A percentile compares a stretch with the other conserved stretches of the same genome.
Evolutionary conservation across 2,888 invertebrate species (phyloP).

Genomic region (Sphaerophoria rueppellii): DNA sequence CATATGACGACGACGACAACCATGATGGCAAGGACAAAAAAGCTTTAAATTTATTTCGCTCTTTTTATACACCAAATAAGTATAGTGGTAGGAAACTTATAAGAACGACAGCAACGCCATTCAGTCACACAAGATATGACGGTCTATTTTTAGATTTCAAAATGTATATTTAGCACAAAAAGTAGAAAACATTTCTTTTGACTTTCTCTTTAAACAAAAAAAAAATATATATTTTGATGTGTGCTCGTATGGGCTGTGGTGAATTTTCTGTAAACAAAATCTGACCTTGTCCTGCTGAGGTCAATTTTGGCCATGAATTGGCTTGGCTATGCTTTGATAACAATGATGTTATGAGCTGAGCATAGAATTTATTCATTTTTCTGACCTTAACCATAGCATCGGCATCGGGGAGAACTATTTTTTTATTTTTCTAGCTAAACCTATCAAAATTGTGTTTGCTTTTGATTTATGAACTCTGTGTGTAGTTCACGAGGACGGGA

Average conservation of each 20-base stretch:
- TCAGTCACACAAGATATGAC: not conserved
- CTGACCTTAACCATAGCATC: constrained; percentile 39
- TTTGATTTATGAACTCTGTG: constrained; percentile 51
- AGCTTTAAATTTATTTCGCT: constrained; percentile 27
- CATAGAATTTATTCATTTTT: not conserved
- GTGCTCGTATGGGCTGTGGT: constrained; percentile 3
- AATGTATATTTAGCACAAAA: constrained; percentile 57
- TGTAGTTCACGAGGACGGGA: not conserved
- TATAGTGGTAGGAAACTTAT: not conserved
- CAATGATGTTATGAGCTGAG: constrained; percentile 8
- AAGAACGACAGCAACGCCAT: too few relatives aligned
- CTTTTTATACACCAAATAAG: not conserved
- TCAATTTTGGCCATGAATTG: constrained; percentile 49
- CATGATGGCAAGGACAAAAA: constrained; percentile 13
- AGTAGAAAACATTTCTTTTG: constrained; percentile 17
- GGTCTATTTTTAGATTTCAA: constrained; percentile 45
- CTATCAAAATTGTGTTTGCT: constrained; percentile 23
- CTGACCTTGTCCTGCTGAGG: constrained; percentile 70
- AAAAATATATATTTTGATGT: not conserved
- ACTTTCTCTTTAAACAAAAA: constrained; percentile 27
- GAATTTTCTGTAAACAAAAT: constrained; percentile 33
- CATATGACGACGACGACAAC: not conserved
- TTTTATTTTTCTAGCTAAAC: constrained; percentile 21
- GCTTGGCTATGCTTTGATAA: constrained; percentile 10
- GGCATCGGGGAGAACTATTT: constrained; percentile 9